phyloP scores from a whole-genome alignment of 2,113 vertebrate species.

The Pygoscelis adeliae region DNA sequence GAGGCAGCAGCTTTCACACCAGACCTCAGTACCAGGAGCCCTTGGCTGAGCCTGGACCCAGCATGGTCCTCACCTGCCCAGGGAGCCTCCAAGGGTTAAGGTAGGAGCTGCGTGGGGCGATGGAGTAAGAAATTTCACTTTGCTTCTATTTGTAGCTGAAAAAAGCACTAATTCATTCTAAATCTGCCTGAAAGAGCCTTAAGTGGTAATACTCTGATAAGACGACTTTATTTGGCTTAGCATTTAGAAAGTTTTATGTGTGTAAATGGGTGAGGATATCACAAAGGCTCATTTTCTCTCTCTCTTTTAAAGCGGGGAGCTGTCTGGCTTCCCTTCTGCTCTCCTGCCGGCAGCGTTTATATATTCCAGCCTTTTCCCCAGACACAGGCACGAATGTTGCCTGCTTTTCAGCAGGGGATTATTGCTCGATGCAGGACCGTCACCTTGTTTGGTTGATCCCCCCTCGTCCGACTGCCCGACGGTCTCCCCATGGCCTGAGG shows the following conservation, averaged over 20 bases:
- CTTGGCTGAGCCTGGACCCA: neutral
- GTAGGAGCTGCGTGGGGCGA: neutral
- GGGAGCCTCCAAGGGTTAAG: neutral
- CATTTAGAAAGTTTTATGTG: conserved; percentile 34
- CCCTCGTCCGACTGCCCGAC: fast-evolving
- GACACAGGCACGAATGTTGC: neutral
- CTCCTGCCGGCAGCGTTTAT: neutral
- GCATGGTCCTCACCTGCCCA: fast-evolving
- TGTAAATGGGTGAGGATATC: conserved; percentile 43
- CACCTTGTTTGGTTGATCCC: neutral
- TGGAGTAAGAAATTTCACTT: conserved; percentile 34
- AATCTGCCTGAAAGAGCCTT: conserved; percentile 56
- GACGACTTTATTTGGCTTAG: conserved; percentile 50
- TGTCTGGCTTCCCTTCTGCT: conserved; percentile 4
- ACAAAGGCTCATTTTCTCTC: conserved; percentile 14
- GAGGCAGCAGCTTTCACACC: neutral
- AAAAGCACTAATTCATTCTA: conserved; percentile 63
- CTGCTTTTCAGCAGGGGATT: neutral
- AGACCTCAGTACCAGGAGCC: neutral
- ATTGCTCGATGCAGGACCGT: fast-evolving
- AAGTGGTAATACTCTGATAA: conserved; percentile 34
- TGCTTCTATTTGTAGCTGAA: conserved; percentile 36
- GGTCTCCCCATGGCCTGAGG: fast-evolving
- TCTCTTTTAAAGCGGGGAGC: neutral
- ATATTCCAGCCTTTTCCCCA: neutral